Base-by-base conservation (phyloP, 2,888 invertebrate genomes). In the Parapristionchus giblindavisi region DNA sequence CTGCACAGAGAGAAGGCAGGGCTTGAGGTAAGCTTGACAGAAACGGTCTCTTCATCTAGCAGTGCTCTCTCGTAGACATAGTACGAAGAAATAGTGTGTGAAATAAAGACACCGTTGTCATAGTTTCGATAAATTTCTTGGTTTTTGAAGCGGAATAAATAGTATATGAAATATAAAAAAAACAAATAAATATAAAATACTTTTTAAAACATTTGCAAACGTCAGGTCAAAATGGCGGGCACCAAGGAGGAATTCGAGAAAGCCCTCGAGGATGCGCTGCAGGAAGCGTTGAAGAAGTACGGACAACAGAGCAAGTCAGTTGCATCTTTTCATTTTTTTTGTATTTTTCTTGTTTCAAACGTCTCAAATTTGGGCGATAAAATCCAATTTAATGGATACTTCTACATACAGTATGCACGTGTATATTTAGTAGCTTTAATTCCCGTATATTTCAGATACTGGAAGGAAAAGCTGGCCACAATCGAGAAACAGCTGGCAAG, bases 261-360 rank as follows among this genome's bases (percentile, higher is more conserved):
- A 34, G 84, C 81, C 21, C 61, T 87, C 34, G 85, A 84, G 34
- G 80, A 77, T 36, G 77, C 85, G 8, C 65, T 87, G 8, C 78
- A 80, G 32, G 85, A 84, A 27, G 77, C 86, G 0, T 70, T 87
- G 63, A 79, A 78, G 14, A 85, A 84, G 74, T 84, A 83, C 52
- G 77, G 78, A 27, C 81, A 84, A 58, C 83, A 86, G 65, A 78
- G 78, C 68, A 75, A 77, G 70, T 56, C 14, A 1, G 27, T 27
- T 11, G 24, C n/a, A 58, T 11, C 11, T 58, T 17, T 27, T 11
- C 14, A 61, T 36, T 61, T 24, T 8, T 6, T 32, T 24, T 61
- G 8, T 8, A 43, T 17, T 43, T 17, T 43, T 14, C 17, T 43
- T 43, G 43, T 14, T 17, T 43, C 43, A 17, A 24, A 17, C 24